Percentiles rank a stretch among this genome's conserved stretches.
phyloP scores from a whole-genome alignment of 2,797 vertebrate genomes.

The Eulemur coronatus region DNA sequence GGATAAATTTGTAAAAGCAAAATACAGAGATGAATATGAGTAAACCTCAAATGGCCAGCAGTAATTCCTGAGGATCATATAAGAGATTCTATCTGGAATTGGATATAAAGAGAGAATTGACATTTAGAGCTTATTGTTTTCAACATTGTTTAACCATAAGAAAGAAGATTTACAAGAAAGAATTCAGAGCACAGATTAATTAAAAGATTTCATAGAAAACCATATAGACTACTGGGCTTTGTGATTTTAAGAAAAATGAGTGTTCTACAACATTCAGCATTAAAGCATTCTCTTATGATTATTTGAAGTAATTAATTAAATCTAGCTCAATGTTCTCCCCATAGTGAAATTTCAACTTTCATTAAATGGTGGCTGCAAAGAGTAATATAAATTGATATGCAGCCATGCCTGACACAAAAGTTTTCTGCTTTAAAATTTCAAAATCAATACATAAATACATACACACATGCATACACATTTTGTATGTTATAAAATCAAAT shows the following conservation, averaged over 20 bases:
- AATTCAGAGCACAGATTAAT: conserved; percentile 64
- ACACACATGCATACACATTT: neutral
- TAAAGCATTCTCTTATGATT: conserved; percentile 4
- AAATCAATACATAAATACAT: neutral
- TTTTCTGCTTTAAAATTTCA: conserved; percentile 8
- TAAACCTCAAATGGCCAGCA: conserved; percentile 21
- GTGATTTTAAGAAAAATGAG: neutral
- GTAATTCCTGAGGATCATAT: neutral
- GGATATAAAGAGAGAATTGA: conserved; percentile 45
- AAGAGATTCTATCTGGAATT: conserved; percentile 53
- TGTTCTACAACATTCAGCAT: neutral
- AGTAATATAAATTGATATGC: neutral
- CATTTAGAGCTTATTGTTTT: conserved; percentile 46
- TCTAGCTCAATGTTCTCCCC: neutral
- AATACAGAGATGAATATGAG: neutral
- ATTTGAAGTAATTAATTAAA: conserved; percentile 56
- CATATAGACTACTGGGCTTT: neutral
- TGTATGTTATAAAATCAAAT: neutral
- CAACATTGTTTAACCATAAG: conserved; percentile 16
- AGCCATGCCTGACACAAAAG: neutral
- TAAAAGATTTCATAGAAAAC: conserved; percentile 68
- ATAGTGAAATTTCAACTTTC: conserved; percentile 33
- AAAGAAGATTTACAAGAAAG: conserved; percentile 54
- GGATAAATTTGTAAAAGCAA: conserved; percentile 38
- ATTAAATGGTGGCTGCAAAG: neutral